Evolutionary conservation across 2,888 invertebrate species (phyloP).

Genomic region (Crossocerus cetratus): DNA sequence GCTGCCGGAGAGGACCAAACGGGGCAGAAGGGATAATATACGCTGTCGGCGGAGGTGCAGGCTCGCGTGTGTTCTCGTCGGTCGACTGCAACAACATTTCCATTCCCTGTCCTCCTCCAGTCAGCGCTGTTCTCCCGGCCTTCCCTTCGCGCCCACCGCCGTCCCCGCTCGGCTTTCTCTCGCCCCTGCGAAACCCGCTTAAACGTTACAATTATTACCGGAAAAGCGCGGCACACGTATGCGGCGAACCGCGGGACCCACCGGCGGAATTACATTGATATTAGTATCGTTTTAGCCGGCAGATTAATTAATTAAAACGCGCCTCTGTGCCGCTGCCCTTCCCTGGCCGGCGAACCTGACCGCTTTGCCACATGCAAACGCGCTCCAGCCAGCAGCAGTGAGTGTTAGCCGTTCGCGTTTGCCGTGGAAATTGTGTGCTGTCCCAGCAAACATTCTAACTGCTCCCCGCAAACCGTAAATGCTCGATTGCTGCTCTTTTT

Average conservation of each 20-base stretch:
- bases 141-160: conserved; percentile 17
- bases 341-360: conserved; percentile 17
- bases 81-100: conserved; percentile 58
- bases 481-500: too few relatives aligned
- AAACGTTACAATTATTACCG: conserved; percentile 68
- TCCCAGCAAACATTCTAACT: too few relatives aligned
- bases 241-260: conserved; percentile 70
- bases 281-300: conserved; percentile 70
- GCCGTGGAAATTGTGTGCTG: conserved; percentile 14
- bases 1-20: conserved; percentile 7
- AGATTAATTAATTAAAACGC: conserved; percentile 76
- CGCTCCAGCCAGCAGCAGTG: not conserved
- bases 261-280: conserved; percentile 73
- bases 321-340: conserved; percentile 31
- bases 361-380: conserved; percentile 2
- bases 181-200: conserved; percentile 44
- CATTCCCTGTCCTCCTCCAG: not conserved
- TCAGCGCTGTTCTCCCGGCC: too few relatives aligned
- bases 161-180: conserved; percentile 6
- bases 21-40: conserved; percentile 36
- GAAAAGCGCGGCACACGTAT: conserved; percentile 64
- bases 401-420: conserved; percentile 6
- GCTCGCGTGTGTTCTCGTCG: conserved; percentile 55
- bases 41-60: conserved; percentile 53
- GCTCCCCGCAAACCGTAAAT: too few relatives aligned